Base-by-base conservation (phyloP, 2,113 vertebrate species). In the Copsychus sechellarum region DNA sequence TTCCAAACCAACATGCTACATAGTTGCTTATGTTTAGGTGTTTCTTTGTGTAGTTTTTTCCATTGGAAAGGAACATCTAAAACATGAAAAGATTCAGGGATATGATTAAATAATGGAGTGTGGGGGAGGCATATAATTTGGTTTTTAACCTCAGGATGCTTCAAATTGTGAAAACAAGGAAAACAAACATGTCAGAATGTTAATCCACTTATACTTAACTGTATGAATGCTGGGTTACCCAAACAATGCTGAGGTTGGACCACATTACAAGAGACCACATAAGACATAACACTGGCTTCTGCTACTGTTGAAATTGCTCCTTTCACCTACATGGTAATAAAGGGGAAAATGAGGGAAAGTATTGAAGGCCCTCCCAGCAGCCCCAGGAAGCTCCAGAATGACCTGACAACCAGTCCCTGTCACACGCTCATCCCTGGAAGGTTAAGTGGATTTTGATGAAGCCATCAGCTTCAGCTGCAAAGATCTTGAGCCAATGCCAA, bases 361-460 rank as follows among this genome's bases (percentile, higher is more conserved):
- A 17, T 31, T 54, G 33, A 47, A 93, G 31, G 15, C 14, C 11
- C 22, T 86, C 54, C 73, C 73, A 86, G 56, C 11, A 95, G 77
- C 73, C 51, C 71, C n/a, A 28, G n/a, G 57, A 76, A 86, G 72
- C 11, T 86, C 66, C 67, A 83, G 48, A 91, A 87, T 47, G 48
- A 92, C 48, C 77, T 47, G 54, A 79, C 0, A 5, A 65, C 38
- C 28, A 69, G 29, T 51, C 65, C 81, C 80, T 92, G 73, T n/a
- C 78, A 87, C 61, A 76, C 38, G 7, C 36, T 92, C 62, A 77
- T 67, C 90, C 64, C 81, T 81, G 42, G 93, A 94, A 95, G 92
- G 91, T 96, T 95, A 92, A 96, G 84, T 94, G 60, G 65, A 83
- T 96, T 96, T 95, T 91, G 91, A 95, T 95, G 92, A 94, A 93